Conservation (phyloP, 2,113 vertebrate species). For the Tachysurus fulvidraco region DNA sequence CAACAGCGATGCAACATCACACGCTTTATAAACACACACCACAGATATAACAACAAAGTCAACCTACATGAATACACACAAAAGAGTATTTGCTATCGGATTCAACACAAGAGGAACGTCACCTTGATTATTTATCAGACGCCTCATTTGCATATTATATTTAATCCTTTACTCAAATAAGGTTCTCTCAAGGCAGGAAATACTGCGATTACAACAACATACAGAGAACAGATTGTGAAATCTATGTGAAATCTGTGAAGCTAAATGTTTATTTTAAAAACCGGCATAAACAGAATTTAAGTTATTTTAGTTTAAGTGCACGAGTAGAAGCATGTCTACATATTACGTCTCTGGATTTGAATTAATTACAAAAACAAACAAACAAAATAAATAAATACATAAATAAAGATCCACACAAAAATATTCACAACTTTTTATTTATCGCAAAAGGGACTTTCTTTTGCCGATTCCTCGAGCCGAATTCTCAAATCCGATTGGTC, state of each 20-base stretch:
- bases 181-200: not conserved
- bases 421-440: not conserved
- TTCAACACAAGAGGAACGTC: not conserved
- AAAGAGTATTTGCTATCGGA: not conserved
- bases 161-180: too few species aligned
- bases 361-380: not conserved
- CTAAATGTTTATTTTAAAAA: too few species aligned
- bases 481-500: not conserved
- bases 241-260: too few species aligned
- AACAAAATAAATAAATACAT: not conserved
- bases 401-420: too few species aligned
- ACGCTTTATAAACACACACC: slow-evolving; percentile 4
- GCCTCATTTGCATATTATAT: not conserved
- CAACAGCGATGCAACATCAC: not conserved
- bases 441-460: not conserved
- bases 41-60: not conserved
- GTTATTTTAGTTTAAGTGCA: not conserved
- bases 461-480: not conserved
- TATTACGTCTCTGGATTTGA: not conserved
- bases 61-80: not conserved
- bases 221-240: too few species aligned
- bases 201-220: too few species aligned
- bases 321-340: not conserved
- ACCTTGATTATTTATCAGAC: too few species aligned
- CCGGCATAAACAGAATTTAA: not conserved